Evolutionary conservation across 1,140 invertebrate genomes (phyloP).

Genomic region (Zaprionus tsacasi): DNA sequence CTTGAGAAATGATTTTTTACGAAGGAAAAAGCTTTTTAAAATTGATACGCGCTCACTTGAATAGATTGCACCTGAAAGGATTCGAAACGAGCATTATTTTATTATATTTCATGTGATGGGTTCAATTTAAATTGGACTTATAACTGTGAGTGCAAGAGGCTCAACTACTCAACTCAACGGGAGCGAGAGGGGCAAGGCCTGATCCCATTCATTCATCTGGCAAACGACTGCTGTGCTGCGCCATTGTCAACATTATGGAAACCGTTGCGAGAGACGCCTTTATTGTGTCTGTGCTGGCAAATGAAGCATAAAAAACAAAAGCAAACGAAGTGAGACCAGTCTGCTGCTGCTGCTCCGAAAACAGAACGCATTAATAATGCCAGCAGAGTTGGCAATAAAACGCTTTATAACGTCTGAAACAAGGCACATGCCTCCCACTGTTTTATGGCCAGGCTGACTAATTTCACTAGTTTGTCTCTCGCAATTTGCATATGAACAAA

Average conservation of each 20-base stretch:
- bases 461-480: slow-evolving; percentile 55
- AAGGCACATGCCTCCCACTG: slow-evolving; percentile 39
- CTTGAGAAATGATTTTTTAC: background rate
- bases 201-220: slow-evolving; percentile 30
- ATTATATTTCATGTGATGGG: background rate
- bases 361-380: slow-evolving; percentile 72
- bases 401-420: slow-evolving; percentile 50
- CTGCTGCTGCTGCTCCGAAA: slow-evolving; percentile 6
- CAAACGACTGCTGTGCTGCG: slow-evolving; percentile 22
- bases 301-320: slow-evolving; percentile 61
- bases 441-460: slow-evolving; percentile 61
- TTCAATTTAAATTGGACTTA: background rate
- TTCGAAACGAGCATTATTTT: background rate
- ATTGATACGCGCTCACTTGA: background rate
- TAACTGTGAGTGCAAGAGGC: background rate
- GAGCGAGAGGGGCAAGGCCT: background rate
- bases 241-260: slow-evolving; percentile 52
- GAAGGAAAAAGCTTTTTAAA: background rate
- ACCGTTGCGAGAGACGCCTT: slow-evolving; percentile 58
- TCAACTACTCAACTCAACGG: too few relatives aligned
- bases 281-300: slow-evolving; percentile 57
- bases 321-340: slow-evolving; percentile 32
- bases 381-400: slow-evolving; percentile 59
- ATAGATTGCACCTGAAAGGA: slow-evolving; percentile 4
- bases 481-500: slow-evolving; percentile 38